Percentiles rank a stretch among this genome's conserved stretches.
phyloP scores from a whole-genome alignment of 2,888 invertebrate species.

The Cistogaster globosa region DNA sequence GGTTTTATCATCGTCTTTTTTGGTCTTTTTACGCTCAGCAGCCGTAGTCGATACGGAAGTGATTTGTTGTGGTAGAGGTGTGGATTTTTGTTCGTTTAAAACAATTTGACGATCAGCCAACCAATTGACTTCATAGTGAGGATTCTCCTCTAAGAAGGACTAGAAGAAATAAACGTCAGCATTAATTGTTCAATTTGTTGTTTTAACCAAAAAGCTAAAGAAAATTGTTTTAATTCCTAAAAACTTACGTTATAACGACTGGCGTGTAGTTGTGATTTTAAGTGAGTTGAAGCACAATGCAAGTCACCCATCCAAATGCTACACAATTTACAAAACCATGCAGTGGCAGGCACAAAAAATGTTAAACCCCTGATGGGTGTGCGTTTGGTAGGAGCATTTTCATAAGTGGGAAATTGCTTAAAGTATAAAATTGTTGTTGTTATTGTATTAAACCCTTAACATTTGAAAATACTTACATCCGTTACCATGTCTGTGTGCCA shows the following conservation, averaged over 20 bases:
- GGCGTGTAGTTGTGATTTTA: constrained; percentile 91
- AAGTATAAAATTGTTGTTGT: constrained; percentile 3
- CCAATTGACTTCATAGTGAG: constrained; percentile 95
- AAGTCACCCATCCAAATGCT: constrained; percentile 94
- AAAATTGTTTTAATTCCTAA: neutral
- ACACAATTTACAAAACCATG: constrained; percentile 95
- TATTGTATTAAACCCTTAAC: neutral
- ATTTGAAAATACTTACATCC: constrained; percentile 76
- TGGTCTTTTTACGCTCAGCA: constrained; percentile 82
- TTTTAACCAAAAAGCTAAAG: too few relatives aligned
- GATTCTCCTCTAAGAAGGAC: constrained; percentile 92
- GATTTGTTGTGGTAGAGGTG: constrained; percentile 76
- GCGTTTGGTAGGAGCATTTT: constrained; percentile 89
- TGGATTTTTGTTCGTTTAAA: constrained; percentile 83
- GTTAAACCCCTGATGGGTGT: constrained; percentile 93
- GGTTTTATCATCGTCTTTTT: constrained; percentile 81
- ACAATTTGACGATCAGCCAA: constrained; percentile 91
- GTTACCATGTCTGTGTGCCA: constrained; percentile 80
- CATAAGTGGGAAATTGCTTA: constrained; percentile 87
- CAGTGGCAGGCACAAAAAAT: constrained; percentile 93
- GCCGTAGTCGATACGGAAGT: constrained; percentile 76
- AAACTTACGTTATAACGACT: constrained; percentile 90
- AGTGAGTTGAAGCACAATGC: constrained; percentile 93
- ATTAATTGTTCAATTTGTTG: too few relatives aligned
- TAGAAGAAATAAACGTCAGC: constrained; percentile 77